Conservation (phyloP, 2,113 vertebrate genomes). For the Spermophilus dauricus region DNA sequence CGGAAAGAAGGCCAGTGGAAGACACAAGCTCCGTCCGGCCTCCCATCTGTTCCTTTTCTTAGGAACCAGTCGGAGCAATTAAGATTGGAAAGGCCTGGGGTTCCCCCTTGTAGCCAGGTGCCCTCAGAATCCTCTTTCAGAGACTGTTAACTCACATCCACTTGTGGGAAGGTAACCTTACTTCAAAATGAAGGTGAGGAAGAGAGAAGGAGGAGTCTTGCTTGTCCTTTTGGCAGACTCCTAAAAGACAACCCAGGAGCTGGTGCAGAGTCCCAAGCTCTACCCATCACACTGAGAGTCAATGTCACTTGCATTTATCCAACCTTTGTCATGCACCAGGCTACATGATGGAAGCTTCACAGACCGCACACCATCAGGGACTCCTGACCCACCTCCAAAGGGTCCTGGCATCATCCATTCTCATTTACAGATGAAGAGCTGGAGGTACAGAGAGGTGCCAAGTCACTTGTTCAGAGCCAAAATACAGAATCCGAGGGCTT, state of each 20-base stretch:
- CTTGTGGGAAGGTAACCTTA: not conserved
- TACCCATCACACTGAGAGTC: not conserved
- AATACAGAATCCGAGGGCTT: not conserved
- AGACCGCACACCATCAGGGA: not conserved
- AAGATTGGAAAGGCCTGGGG: constrained; percentile 35
- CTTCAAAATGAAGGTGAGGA: not conserved
- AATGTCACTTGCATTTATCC: not conserved
- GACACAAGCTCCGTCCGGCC: not conserved
- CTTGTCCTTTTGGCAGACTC: not conserved
- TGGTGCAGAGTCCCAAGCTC: not conserved
- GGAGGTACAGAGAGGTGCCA: not conserved
- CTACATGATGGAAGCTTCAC: not conserved
- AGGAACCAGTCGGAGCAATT: not conserved
- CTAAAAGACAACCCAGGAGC: not conserved
- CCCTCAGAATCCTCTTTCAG: constrained; percentile 44
- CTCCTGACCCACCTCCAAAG: not conserved
- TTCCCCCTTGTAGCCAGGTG: constrained; percentile 18
- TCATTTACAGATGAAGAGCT: not conserved
- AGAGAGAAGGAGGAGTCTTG: not conserved
- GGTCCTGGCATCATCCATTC: not conserved
- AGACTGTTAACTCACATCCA: not conserved
- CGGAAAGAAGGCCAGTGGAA: constrained; percentile 64
- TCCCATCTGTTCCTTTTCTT: constrained; percentile 61
- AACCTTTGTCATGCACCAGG: not conserved
- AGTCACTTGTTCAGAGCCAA: not conserved